phyloP scores from a whole-genome alignment of 1,140 invertebrate genomes.

The Copidosoma floridanum region DNA sequence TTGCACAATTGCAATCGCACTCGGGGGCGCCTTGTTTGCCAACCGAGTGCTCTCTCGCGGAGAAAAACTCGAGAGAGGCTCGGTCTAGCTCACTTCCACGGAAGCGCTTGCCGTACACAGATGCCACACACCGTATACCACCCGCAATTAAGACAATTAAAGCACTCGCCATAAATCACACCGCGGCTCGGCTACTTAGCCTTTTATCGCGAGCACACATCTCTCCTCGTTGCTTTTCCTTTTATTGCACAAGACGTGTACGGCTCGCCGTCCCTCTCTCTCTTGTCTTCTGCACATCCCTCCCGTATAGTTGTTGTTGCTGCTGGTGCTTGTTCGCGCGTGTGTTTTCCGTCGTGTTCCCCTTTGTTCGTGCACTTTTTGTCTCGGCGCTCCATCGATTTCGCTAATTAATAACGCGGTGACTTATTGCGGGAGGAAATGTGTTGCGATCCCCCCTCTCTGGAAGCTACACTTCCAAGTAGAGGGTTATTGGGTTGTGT shows the following conservation, averaged over 20 bases:
- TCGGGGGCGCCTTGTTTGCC: neutral
- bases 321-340: neutral
- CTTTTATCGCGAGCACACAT: constrained; percentile 43
- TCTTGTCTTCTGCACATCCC: neutral
- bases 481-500: too few species aligned
- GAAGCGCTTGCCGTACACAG: too few species aligned
- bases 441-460: too few species aligned
- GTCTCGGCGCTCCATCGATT: too few species aligned
- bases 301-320: neutral
- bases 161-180: constrained; percentile 49
- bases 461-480: too few species aligned
- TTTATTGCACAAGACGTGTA: too few species aligned
- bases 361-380: neutral
- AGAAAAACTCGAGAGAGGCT: neutral
- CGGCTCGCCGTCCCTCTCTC: neutral
- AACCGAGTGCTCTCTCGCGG: neutral
- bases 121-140: too few species aligned
- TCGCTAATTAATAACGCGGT: too few species aligned
- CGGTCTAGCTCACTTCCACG: constrained; percentile 37
- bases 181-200: constrained; percentile 45
- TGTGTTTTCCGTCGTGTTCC: neutral
- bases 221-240: constrained; percentile 42
- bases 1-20: neutral
- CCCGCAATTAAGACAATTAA: constrained; percentile 53
- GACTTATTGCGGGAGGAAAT: neutral